phyloP scores from a whole-genome alignment of 2,113 vertebrate species.

The Benitochromis conjunctus region DNA sequence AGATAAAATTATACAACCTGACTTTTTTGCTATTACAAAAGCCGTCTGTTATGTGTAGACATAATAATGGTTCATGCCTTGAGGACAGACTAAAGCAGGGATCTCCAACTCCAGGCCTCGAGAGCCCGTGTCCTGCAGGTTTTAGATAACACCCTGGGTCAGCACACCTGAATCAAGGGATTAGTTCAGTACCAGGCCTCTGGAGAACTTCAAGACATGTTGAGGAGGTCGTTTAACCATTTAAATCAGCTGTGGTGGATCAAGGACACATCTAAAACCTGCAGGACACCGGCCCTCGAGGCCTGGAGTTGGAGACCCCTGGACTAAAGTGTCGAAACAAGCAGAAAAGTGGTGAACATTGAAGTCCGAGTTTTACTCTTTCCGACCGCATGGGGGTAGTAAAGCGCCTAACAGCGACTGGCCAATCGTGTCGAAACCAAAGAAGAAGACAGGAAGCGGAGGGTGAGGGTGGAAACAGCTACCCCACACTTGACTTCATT shows the following conservation, averaged over 20 bases:
- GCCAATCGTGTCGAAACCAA: background rate
- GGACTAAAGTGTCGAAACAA: background rate
- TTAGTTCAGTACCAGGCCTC: no score
- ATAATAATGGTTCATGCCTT: background rate
- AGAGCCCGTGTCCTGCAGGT: no score
- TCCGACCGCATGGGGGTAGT: background rate
- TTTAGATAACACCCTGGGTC: no score
- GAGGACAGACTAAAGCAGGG: background rate
- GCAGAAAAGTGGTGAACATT: background rate
- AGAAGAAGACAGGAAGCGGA: background rate
- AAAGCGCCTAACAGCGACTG: background rate
- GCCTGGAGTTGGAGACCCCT: no score
- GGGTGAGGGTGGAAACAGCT: background rate
- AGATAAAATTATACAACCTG: background rate
- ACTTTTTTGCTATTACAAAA: background rate
- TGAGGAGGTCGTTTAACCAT: no score
- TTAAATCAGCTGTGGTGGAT: no score
- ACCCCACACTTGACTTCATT: conserved; percentile 5
- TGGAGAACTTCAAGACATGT: no score
- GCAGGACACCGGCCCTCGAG: no score
- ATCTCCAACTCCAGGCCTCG: no score
- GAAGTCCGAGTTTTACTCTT: background rate
- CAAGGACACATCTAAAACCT: no score
- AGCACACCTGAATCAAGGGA: no score
- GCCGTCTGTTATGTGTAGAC: background rate